A percentile compares a stretch with the other conserved stretches of the same genome.
Conservation (phyloP, 2,797 vertebrate genomes). For the Myiotriccus ornatus region DNA sequence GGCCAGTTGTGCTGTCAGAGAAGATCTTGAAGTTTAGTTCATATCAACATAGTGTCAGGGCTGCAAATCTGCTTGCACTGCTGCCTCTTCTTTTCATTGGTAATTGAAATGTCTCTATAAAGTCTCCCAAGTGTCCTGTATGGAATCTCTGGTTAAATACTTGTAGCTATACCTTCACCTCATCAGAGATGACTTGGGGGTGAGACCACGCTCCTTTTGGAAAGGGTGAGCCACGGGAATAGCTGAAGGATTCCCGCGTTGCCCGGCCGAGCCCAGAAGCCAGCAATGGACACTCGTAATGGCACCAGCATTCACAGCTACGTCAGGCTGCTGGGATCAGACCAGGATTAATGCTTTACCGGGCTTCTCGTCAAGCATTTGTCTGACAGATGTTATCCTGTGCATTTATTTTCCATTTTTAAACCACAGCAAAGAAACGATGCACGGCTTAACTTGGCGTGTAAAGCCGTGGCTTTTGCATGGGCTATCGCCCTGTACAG, state of each 20-base stretch:
- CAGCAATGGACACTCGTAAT: background rate
- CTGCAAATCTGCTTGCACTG: background rate
- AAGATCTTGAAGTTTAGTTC: background rate
- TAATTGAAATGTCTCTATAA: background rate
- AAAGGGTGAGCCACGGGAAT: background rate
- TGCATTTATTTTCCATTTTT: background rate
- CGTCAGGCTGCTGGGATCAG: background rate
- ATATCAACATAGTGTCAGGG: background rate
- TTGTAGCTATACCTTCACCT: background rate
- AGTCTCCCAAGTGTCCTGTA: background rate
- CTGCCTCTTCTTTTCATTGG: background rate
- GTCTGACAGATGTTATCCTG: background rate
- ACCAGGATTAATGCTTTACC: background rate
- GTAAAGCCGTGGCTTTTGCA: background rate
- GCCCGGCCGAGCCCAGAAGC: background rate
- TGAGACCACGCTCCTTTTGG: background rate
- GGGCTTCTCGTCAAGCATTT: background rate
- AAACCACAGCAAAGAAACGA: background rate
- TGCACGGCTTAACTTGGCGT: rapidly evolving
- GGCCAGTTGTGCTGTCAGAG: background rate
- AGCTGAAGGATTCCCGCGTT: background rate
- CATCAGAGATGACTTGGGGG: background rate
- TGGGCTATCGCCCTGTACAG: rapidly evolving
- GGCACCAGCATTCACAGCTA: background rate
- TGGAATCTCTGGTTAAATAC: background rate